These are phyloP conservation scores for Caenorhabditis sp. DNA, from an alignment of 2,888 invertebrate species.

Conservation along the genomic window DNA sequence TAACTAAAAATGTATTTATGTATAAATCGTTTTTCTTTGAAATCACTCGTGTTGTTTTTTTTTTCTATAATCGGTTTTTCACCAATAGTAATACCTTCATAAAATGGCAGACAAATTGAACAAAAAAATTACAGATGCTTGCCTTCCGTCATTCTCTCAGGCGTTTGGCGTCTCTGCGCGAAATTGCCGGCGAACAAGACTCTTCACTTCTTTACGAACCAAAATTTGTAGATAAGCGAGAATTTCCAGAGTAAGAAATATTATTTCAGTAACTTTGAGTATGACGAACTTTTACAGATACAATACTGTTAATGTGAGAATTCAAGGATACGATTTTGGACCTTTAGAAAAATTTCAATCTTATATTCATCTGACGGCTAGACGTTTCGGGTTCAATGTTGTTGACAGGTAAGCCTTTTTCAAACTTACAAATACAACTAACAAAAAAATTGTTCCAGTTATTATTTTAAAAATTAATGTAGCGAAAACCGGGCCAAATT, in stretches of 20 bases:
- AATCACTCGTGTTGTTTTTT: neutral
- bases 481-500: no score
- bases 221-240: constrained; percentile 50
- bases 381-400: constrained; percentile 58
- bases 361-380: constrained; percentile 60
- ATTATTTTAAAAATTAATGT: no score
- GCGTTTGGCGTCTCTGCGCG: constrained; percentile 48
- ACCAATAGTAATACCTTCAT: neutral
- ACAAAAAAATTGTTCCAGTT: no score
- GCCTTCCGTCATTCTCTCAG: neutral
- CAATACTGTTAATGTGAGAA: constrained; percentile 56
- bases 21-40: neutral
- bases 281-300: no score
- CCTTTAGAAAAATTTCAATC: constrained; percentile 65
- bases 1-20: constrained; percentile 8
- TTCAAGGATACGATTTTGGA: constrained; percentile 64
- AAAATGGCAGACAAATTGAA: neutral
- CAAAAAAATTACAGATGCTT: neutral
- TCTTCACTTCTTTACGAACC: constrained; percentile 57
- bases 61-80: neutral
- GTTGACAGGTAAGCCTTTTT: constrained; percentile 57
- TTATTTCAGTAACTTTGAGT: no score
- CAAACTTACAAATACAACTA: neutral
- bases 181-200: constrained; percentile 43
- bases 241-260: constrained; percentile 56